These are phyloP conservation scores for Metopolophium dirhodum DNA, from an alignment of 1,140 invertebrate genomes.

Conservation along the genomic window DNA sequence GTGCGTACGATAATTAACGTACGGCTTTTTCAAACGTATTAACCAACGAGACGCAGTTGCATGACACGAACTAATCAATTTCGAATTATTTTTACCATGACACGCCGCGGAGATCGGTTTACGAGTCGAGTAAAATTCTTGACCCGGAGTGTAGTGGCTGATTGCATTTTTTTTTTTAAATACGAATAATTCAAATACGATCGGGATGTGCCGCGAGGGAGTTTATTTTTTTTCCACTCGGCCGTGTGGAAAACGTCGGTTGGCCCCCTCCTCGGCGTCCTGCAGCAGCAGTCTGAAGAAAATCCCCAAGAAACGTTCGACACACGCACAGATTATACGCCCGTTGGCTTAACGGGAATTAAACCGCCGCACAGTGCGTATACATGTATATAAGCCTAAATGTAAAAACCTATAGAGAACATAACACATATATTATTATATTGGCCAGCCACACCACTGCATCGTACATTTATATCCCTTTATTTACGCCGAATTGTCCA, in stretches of 20 bases:
- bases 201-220: too few relatives aligned
- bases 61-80: not conserved
- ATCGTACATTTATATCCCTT: not conserved
- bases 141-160: not conserved
- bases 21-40: not conserved
- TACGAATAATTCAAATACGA: not conserved
- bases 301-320: not conserved
- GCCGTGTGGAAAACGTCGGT: not conserved
- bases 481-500: not conserved
- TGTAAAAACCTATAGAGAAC: not conserved
- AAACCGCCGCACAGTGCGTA: not conserved
- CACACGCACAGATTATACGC: not conserved
- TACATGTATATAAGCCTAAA: slow-evolving; percentile 6
- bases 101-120: not conserved
- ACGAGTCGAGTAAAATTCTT: not conserved
- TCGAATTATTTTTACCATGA: not conserved
- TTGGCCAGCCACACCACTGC: not conserved
- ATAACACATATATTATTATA: slow-evolving; percentile 20
- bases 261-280: not conserved
- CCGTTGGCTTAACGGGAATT: not conserved
- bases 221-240: not conserved
- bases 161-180: not conserved
- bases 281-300: not conserved
- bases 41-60: not conserved
- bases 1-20: not conserved